Percentiles rank a stretch among this genome's conserved stretches.
Conservation (phyloP, 2,113 vertebrate genomes). For the Vulpes lagopus region DNA sequence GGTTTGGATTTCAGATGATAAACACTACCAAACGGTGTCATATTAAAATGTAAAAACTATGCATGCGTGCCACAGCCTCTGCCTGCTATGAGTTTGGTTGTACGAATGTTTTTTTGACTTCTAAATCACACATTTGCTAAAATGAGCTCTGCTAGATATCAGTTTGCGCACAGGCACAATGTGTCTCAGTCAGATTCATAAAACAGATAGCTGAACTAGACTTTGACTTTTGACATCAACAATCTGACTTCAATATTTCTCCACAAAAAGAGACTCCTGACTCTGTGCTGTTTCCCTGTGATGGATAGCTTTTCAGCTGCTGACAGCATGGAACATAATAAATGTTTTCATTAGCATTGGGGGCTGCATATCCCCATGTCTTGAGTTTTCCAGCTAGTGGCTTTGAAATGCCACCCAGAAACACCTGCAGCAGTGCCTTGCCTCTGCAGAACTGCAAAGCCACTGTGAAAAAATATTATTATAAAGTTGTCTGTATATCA, state of each 20-base stretch:
- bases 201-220: constrained; percentile 91
- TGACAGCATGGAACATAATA: constrained; percentile 88
- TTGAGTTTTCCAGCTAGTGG: constrained; percentile 84
- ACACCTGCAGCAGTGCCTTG: constrained; percentile 86
- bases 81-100: constrained; percentile 87
- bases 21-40: constrained; percentile 86
- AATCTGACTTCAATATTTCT: constrained; percentile 93
- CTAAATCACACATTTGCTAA: constrained; percentile 91
- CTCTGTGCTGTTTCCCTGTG: constrained; percentile 86
- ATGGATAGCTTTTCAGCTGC: constrained; percentile 90
- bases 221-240: constrained; percentile 92
- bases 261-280: constrained; percentile 88
- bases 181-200: constrained; percentile 91
- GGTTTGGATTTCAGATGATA: constrained; percentile 83
- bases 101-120: constrained; percentile 90
- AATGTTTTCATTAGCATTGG: constrained; percentile 87
- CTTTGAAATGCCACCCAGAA: constrained; percentile 87
- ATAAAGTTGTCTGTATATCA: constrained; percentile 87
- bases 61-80: constrained; percentile 88
- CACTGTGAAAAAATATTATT: constrained; percentile 88
- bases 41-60: constrained; percentile 88
- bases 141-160: constrained; percentile 90
- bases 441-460: constrained; percentile 81
- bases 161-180: constrained; percentile 90
- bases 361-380: constrained; percentile 85